Evolutionary conservation across 2,113 vertebrate species (phyloP).

Genomic region (Spilogale gracilis): DNA sequence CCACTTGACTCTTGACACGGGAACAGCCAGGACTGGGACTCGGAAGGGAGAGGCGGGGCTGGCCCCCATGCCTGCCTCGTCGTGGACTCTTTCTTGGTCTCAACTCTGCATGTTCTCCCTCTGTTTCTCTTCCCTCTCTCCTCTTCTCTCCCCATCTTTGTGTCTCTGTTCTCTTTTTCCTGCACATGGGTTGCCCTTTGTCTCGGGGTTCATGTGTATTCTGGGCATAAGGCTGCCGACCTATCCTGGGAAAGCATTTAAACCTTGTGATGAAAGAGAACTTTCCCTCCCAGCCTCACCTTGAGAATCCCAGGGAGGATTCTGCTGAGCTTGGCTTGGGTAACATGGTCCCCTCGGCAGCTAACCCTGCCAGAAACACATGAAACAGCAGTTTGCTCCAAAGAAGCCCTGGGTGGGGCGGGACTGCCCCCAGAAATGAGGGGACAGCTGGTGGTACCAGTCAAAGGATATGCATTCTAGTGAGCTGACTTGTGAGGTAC

Average conservation of each 20-base stretch:
- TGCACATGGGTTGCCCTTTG: not conserved
- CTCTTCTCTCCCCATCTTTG: not conserved
- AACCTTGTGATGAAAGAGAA: not conserved
- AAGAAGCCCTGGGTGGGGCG: not conserved
- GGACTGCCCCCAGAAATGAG: not conserved
- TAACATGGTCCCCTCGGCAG: not conserved
- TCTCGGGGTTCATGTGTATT: not conserved
- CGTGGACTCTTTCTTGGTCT: not conserved
- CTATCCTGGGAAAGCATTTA: not conserved
- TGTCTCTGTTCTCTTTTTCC: not conserved
- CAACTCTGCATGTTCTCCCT: not conserved
- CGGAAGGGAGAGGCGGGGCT: not conserved
- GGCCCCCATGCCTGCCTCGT: not conserved
- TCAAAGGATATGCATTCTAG: not conserved
- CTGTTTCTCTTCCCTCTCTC: not conserved
- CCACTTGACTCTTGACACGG: not conserved
- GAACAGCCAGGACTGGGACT: not conserved
- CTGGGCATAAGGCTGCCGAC: not conserved
- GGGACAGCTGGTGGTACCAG: not conserved
- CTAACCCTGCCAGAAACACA: not conserved
- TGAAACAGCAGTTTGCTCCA: not conserved
- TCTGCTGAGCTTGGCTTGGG: not conserved
- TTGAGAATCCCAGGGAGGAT: not conserved
- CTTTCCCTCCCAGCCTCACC: not conserved
- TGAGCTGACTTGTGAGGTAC: not conserved